Evolutionary conservation across 2,113 vertebrate genomes (phyloP).

Genomic region (Arvicanthis niloticus): DNA sequence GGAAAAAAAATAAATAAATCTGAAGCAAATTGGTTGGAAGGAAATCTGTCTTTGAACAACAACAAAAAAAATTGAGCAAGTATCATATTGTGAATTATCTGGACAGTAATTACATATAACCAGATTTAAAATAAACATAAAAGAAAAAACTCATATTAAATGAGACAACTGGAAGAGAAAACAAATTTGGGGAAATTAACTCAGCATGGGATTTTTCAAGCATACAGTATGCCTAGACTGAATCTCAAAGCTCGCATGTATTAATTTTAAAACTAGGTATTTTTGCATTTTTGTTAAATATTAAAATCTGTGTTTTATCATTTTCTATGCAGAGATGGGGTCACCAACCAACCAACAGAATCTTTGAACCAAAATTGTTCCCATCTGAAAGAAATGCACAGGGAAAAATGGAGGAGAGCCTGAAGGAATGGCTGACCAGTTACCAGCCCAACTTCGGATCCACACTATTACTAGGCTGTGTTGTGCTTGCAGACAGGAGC

Average conservation of each 20-base stretch:
- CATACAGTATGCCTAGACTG: background rate
- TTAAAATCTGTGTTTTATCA: conserved; percentile 15
- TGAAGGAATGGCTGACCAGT: too few species aligned
- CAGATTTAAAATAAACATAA: conserved; percentile 31
- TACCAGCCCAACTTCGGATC: too few species aligned
- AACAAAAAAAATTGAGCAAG: conserved; percentile 8
- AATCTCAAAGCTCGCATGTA: background rate
- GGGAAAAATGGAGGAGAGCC: too few species aligned
- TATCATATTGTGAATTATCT: background rate
- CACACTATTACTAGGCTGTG: too few species aligned
- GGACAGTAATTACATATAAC: background rate
- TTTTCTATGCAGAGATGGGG: background rate
- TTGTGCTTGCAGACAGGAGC: too few species aligned
- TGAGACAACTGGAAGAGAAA: background rate
- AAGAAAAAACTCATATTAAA: background rate
- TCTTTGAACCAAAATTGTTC: too few species aligned
- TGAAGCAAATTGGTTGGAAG: background rate
- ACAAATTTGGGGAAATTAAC: background rate
- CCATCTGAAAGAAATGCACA: too few species aligned
- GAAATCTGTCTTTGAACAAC: background rate
- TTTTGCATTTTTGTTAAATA: conserved; percentile 8
- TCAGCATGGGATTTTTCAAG: background rate
- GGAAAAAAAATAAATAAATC: conserved; percentile 5
- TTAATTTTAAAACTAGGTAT: background rate
- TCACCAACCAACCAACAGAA: too few species aligned